Conservation (phyloP, 37 sponge, comb jelly and placozoan genomes). For the Dysidea cf. avara region DNA sequence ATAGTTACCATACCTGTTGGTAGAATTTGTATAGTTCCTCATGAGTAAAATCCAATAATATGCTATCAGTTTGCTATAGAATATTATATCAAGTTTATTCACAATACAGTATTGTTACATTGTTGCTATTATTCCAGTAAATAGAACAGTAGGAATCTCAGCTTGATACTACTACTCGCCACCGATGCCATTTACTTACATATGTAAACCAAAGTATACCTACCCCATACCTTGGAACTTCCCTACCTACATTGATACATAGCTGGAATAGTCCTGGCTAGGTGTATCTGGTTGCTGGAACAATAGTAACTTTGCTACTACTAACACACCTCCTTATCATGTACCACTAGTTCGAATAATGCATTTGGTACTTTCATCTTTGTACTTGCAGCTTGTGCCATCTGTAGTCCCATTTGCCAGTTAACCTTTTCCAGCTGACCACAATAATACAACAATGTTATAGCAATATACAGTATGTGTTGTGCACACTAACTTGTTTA, state of each 20-base stretch:
- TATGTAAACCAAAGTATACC: too few species aligned
- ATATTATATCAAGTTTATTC: too few species aligned
- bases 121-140: too few species aligned
- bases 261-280: too few species aligned
- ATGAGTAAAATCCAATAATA: conserved; percentile 81
- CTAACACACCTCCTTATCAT: conserved; percentile 44
- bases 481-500: conserved; percentile 54
- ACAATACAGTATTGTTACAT: too few species aligned
- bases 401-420: conserved; percentile 83
- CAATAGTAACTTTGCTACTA: too few species aligned
- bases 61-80: conserved; percentile 56
- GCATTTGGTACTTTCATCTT: conserved; percentile 89
- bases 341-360: conserved; percentile 65
- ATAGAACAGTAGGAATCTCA: too few species aligned
- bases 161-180: conserved; percentile 1
- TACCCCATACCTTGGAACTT: neutral
- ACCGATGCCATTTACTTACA: neutral
- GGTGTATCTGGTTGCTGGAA: too few species aligned
- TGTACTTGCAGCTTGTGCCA: conserved; percentile 67
- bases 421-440: conserved; percentile 76
- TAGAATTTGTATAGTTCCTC: conserved; percentile 87
- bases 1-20: conserved; percentile 45
- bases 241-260: neutral
- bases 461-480: neutral
- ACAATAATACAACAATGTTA: too few species aligned